Conservation (phyloP, 2,888 invertebrate genomes). For the Lasioglossum calceatum region DNA sequence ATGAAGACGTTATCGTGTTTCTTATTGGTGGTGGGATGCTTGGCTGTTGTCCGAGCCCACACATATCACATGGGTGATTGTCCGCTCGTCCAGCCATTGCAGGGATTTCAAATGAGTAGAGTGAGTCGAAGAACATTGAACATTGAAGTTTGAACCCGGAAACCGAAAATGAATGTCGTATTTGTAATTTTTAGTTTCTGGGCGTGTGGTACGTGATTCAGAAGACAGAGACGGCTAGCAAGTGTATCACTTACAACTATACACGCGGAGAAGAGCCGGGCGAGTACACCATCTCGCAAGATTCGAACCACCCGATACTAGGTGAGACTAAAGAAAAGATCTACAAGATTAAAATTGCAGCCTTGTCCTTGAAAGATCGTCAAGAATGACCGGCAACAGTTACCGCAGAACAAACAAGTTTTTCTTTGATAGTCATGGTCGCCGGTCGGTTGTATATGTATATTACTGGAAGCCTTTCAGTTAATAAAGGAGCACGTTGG, state of each 20-base stretch:
- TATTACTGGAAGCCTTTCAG: constrained; percentile 54
- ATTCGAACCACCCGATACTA: constrained; percentile 87
- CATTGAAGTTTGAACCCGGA: neutral
- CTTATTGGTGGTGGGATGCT: constrained; percentile 65
- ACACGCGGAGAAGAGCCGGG: constrained; percentile 89
- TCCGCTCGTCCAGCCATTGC: constrained; percentile 90
- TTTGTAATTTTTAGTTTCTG: constrained; percentile 86
- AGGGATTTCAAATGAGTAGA: constrained; percentile 90
- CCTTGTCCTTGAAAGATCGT: neutral
- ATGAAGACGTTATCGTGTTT: constrained; percentile 60
- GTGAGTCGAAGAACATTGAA: constrained; percentile 85
- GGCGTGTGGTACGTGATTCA: constrained; percentile 93
- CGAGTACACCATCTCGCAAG: constrained; percentile 89
- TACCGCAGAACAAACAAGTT: constrained; percentile 17
- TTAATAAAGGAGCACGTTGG: constrained; percentile 59
- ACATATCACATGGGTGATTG: constrained; percentile 91
- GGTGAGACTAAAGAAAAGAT: constrained; percentile 69
- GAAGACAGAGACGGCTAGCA: constrained; percentile 92
- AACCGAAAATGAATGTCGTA: neutral
- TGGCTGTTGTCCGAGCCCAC: constrained; percentile 84
- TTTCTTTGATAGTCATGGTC: constrained; percentile 1
- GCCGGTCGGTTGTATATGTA: neutral
- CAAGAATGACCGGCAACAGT: neutral
- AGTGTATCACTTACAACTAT: constrained; percentile 92
- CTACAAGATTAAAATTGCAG: neutral